Conservation (phyloP, 2,888 invertebrate species). For the Boloria selene region DNA sequence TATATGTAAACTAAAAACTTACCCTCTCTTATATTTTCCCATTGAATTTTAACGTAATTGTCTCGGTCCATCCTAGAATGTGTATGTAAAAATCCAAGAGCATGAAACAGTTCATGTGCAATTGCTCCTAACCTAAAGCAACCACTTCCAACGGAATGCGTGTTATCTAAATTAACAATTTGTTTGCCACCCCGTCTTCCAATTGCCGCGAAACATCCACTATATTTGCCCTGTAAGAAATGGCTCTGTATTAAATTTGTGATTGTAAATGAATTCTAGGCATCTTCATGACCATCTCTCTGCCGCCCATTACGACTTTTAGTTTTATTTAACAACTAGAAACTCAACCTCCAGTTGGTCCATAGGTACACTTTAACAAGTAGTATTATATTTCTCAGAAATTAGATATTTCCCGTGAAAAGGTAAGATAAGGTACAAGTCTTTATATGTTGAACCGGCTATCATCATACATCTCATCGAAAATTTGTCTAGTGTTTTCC, state of each 20-base stretch:
- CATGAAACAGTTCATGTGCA: background rate
- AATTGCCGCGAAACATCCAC: background rate
- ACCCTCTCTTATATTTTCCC: background rate
- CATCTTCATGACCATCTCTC: background rate
- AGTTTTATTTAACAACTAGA: too few species aligned
- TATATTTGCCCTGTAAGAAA: background rate
- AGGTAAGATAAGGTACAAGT: too few species aligned
- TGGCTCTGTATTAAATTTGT: background rate
- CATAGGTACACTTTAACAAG: too few species aligned
- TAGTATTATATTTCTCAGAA: too few species aligned
- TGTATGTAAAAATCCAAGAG: background rate
- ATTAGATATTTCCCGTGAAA: too few species aligned
- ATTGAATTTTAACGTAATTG: background rate
- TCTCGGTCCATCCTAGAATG: background rate
- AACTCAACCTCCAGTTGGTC: too few species aligned
- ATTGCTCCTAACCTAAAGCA: background rate
- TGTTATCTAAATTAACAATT: background rate
- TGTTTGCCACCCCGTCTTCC: background rate
- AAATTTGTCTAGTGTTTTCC: too few species aligned
- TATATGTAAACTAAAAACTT: too few species aligned
- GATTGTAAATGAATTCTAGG: background rate
- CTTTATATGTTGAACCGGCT: too few species aligned
- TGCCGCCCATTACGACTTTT: too few species aligned
- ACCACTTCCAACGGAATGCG: background rate
- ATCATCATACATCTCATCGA: too few species aligned